A percentile compares a stretch with the other conserved stretches of the same genome.
phyloP scores from a whole-genome alignment of 2,113 vertebrate species.

The Epinephelus cyanopodus region DNA sequence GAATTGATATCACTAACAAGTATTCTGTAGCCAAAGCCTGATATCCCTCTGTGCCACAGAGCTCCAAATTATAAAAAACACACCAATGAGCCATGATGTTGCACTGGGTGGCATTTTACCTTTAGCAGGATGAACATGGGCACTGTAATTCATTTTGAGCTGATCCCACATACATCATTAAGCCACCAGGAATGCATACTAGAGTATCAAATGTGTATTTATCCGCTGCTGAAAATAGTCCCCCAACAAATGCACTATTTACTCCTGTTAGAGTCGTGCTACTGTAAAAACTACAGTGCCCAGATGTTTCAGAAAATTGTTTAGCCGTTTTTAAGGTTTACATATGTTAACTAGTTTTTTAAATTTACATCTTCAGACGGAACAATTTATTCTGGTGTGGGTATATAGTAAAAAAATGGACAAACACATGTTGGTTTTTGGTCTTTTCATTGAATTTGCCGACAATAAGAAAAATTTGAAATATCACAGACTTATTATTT shows the following conservation, averaged over 20 bases:
- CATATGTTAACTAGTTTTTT: not conserved
- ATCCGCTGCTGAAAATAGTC: not conserved
- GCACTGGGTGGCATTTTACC: not conserved
- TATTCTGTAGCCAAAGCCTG: not conserved
- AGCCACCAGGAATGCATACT: not conserved
- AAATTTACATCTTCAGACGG: not conserved
- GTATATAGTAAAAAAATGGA: not conserved
- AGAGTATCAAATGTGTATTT: not conserved
- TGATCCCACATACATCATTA: not conserved
- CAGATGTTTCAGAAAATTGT: not conserved
- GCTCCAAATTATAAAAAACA: not conserved
- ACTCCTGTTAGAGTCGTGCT: not conserved
- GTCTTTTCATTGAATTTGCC: not conserved
- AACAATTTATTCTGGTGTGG: too few relatives aligned
- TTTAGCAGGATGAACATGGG: not conserved
- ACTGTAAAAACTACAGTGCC: not conserved
- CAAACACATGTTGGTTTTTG: not conserved
- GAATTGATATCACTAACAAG: not conserved
- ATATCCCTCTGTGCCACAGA: not conserved
- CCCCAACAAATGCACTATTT: not conserved
- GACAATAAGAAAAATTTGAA: not conserved
- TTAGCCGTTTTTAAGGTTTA: not conserved
- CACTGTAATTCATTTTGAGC: not conserved
- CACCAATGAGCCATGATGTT: not conserved
- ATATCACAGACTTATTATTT: not conserved